These are phyloP conservation scores for Leptobrachium leishanense DNA, from an alignment of 2,113 vertebrate genomes.

Conservation along the genomic window DNA sequence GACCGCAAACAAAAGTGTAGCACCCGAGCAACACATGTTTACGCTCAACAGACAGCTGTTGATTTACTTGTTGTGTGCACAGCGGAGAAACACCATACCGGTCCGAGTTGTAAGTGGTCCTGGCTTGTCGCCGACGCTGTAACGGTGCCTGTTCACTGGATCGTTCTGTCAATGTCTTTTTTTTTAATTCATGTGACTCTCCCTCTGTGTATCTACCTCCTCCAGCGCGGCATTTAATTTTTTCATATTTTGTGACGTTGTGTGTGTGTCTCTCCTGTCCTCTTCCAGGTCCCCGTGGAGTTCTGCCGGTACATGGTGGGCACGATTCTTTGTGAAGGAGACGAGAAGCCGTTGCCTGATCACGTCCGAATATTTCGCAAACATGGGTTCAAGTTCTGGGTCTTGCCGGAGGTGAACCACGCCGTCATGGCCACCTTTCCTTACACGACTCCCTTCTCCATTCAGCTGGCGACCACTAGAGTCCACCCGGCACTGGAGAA, in stretches of 20 bases:
- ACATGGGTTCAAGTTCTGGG: slow-evolving; percentile 85
- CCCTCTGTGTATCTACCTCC: too few species aligned
- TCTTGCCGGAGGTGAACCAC: slow-evolving; percentile 85
- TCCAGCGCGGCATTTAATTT: too few species aligned
- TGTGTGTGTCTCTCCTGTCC: not conserved
- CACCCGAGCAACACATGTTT: too few species aligned
- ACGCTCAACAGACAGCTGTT: too few species aligned
- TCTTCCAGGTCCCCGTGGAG: slow-evolving; percentile 70
- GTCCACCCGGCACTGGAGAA: slow-evolving; percentile 79
- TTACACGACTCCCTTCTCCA: slow-evolving; percentile 74
- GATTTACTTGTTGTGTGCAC: too few species aligned
- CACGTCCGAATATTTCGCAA: slow-evolving; percentile 79
- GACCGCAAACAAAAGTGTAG: too few species aligned
- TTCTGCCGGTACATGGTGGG: slow-evolving; percentile 82
- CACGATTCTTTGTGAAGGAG: slow-evolving; percentile 86
- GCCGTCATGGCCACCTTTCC: slow-evolving; percentile 85
- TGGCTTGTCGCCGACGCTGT: too few species aligned
- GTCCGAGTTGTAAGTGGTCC: too few species aligned
- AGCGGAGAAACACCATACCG: too few species aligned
- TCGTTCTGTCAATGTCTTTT: too few species aligned
- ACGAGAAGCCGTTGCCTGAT: slow-evolving; percentile 70
- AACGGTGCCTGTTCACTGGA: too few species aligned
- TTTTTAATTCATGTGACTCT: too few species aligned
- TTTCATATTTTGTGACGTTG: not conserved
- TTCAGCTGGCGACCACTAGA: slow-evolving; percentile 74